phyloP scores from a whole-genome alignment of 1,140 invertebrate genomes.

The Tetramorium alpestre region DNA sequence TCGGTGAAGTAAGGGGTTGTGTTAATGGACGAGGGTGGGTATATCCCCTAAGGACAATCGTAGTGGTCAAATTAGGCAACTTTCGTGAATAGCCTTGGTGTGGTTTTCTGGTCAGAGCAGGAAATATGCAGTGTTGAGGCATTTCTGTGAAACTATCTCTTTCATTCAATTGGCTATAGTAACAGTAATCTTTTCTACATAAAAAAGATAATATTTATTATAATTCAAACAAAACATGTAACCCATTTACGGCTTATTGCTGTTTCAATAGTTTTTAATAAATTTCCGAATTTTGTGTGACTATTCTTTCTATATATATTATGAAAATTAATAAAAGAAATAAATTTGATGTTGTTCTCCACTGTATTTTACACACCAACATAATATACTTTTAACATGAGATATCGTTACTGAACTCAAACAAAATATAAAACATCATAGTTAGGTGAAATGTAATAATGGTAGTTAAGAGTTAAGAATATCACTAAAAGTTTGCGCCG shows the following conservation, averaged over 20 bases:
- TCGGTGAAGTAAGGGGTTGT: slow-evolving; percentile 63
- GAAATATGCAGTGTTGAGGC: slow-evolving; percentile 38
- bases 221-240: neutral
- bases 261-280: neutral
- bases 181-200: neutral
- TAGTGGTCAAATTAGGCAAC: slow-evolving; percentile 75
- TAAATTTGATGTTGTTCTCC: neutral
- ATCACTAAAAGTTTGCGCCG: neutral
- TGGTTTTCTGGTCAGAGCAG: slow-evolving; percentile 55
- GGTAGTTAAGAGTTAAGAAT: neutral
- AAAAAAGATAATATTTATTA: neutral
- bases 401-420: neutral
- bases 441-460: neutral
- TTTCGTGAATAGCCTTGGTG: slow-evolving; percentile 70
- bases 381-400: slow-evolving; percentile 10
- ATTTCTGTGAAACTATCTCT: slow-evolving; percentile 6
- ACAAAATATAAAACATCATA: slow-evolving; percentile 1
- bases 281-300: neutral
- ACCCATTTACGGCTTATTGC: neutral
- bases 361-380: neutral
- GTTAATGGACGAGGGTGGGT: slow-evolving; percentile 74
- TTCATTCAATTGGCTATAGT: neutral
- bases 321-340: neutral
- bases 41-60: slow-evolving; percentile 75
- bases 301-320: neutral